Conservation (phyloP, 2,888 invertebrate species). For the Bruchidius siliquastri region DNA sequence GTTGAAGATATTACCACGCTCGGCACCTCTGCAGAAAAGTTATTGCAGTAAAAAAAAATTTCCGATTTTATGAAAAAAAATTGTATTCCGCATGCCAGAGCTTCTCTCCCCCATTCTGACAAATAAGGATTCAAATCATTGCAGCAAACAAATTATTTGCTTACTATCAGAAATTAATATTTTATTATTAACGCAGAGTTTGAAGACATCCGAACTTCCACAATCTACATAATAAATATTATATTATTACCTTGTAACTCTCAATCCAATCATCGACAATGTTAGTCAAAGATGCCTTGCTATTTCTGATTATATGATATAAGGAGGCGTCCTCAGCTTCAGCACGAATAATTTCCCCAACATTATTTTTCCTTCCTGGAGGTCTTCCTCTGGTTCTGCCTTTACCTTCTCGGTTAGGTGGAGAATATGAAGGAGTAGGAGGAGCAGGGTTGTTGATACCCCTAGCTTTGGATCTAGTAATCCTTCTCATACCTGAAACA, state of each 20-base stretch:
- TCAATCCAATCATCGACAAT: slow-evolving; percentile 99
- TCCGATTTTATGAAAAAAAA: no score
- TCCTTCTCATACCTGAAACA: slow-evolving; percentile 51
- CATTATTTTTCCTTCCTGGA: slow-evolving; percentile 53
- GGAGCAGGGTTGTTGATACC: slow-evolving; percentile 26
- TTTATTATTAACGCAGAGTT: no score
- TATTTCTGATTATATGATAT: slow-evolving; percentile 78
- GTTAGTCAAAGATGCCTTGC: slow-evolving; percentile 74
- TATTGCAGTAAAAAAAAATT: no score
- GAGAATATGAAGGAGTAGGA: slow-evolving; percentile 44
- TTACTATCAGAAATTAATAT: no score
- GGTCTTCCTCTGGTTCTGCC: slow-evolving; percentile 51
- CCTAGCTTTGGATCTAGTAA: slow-evolving; percentile 57
- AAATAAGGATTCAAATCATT: no score
- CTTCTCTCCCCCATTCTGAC: no score
- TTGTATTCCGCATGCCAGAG: no score
- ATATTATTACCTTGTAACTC: slow-evolving; percentile 71
- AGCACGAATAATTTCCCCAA: slow-evolving; percentile 37
- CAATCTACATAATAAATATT: background rate
- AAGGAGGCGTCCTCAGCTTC: slow-evolving; percentile 79
- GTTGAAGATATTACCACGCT: no score
- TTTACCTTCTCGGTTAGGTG: slow-evolving; percentile 33
- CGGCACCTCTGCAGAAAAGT: no score
- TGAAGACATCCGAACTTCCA: no score
- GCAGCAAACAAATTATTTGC: no score